Evolutionary conservation across 2,888 invertebrate species (phyloP), one percentile per base, ranked within the genome.

Genomic region (Biston betularia): DNA sequence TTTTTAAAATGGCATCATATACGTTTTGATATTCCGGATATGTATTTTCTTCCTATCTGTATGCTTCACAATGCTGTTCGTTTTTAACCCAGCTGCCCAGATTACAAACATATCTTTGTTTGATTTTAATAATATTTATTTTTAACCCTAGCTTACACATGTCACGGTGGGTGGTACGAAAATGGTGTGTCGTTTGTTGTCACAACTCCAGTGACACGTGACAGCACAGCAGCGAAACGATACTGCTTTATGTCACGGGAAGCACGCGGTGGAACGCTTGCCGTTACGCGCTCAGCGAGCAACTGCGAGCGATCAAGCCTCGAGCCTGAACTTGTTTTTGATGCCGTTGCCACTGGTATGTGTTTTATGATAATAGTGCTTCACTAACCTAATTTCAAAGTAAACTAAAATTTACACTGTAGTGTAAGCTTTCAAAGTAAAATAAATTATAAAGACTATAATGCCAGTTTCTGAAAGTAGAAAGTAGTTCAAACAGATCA

Each of bases 151-250:
- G 98, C 97, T 68, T 98, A 98, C 93, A 97, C 97, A 48, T 98
- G 98, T 87, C 98, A 98, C 88, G 98, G 98, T 58, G 96, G 97
- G 53, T 98, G 98, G 98, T 96, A 96, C 80, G 98, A 98, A 87
- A 96, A 96, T 84, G 97, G 97, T 73, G 97, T 97, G 62, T 96
- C 97, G 84, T 98, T 96, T 89, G 96, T 98, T 76, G 97, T 98
- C 86, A 96, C 97, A 63, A 96, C 97, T 59, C 97, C 97, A 33
- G 90, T 96, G 78, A 95, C 96, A 68, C 94, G 96, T 62, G 94
- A 95, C 80, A 95, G 95, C 65, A 95, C 95, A 69, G 95, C 95
- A n/a, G 95, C 95, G 58, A 93, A 96, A 52, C 95, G 96, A 74
- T 96, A 96, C 90, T 97, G 97, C 91, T 97, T 97, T 90, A 96